phyloP scores from a whole-genome alignment of 2,888 invertebrate species.

The Lottia gigantea region DNA sequence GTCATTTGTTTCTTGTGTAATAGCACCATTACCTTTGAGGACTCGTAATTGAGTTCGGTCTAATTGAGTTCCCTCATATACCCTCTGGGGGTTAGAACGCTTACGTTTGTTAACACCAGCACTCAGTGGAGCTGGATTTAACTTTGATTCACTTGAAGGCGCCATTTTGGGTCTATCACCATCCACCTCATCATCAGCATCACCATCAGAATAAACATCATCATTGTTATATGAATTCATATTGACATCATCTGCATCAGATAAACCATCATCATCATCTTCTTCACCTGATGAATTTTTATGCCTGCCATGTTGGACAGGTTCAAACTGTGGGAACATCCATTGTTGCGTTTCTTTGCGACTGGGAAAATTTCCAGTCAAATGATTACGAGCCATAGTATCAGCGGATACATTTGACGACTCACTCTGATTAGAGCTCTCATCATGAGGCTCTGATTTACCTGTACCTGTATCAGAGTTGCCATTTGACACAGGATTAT shows the following conservation, averaged over 20 bases:
- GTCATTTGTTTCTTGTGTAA: slow-evolving; percentile 9
- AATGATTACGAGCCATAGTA: slow-evolving; percentile 37
- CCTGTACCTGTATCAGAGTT: slow-evolving; percentile 27
- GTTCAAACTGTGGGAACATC: slow-evolving; percentile 66
- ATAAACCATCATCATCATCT: slow-evolving; percentile 26
- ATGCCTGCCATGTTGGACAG: slow-evolving; percentile 36
- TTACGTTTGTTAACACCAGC: slow-evolving; percentile 75
- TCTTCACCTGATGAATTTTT: slow-evolving; percentile 24
- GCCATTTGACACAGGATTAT: slow-evolving; percentile 27
- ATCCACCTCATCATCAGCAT: slow-evolving; percentile 29
- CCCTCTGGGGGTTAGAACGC: slow-evolving; percentile 97
- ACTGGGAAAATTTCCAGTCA: slow-evolving; percentile 35
- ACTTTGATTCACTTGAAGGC: slow-evolving; percentile 23
- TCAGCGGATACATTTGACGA: slow-evolving; percentile 53
- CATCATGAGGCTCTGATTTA: slow-evolving; percentile 54
- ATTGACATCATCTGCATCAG: slow-evolving; percentile 23
- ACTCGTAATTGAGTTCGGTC: slow-evolving; percentile 43
- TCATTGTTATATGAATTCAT: not conserved
- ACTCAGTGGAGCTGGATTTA: slow-evolving; percentile 24
- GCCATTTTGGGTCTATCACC: slow-evolving; percentile 28
- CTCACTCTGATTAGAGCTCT: slow-evolving; percentile 60
- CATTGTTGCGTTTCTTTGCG: slow-evolving; percentile 51
- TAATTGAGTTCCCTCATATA: slow-evolving; percentile 81
- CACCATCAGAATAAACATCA: slow-evolving; percentile 14
- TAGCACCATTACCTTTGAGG: slow-evolving; percentile 75